Percentiles rank a stretch among this genome's conserved stretches.
Evolutionary conservation across 1,140 invertebrate genomes (phyloP).

Genomic region (Hyposmocoma kahamanoa): DNA sequence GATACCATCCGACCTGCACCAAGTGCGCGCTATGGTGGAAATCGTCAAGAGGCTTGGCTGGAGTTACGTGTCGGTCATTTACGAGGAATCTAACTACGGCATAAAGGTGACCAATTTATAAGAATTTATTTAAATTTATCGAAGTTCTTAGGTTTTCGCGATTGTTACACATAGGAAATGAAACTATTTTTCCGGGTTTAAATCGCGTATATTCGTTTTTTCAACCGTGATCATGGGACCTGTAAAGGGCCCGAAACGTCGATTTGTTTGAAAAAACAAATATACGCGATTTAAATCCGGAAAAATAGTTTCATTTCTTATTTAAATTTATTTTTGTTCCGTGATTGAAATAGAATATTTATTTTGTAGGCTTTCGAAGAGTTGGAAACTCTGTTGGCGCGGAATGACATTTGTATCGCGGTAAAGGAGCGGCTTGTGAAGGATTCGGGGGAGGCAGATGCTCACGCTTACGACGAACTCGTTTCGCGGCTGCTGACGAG

Average conservation of each 20-base stretch:
- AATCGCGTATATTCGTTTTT: no score
- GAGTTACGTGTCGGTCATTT: constrained; percentile 96
- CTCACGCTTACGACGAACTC: constrained; percentile 90
- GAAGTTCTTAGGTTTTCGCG: no score
- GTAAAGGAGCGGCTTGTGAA: constrained; percentile 95
- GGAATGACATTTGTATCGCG: constrained; percentile 93
- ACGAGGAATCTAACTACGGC: constrained; percentile 97
- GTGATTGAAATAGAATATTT: no score
- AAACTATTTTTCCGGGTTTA: no score
- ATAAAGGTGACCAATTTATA: constrained; percentile 86
- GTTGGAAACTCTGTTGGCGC: constrained; percentile 86
- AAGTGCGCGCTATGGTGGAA: constrained; percentile 96
- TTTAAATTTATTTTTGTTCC: no score
- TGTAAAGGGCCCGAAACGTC: no score
- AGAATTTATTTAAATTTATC: no score
- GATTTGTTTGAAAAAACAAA: no score
- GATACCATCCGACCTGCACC: constrained; percentile 95
- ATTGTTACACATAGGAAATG: no score
- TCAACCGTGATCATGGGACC: no score
- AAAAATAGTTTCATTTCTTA: no score
- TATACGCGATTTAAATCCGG: no score
- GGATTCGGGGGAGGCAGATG: constrained; percentile 93
- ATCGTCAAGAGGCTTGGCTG: constrained; percentile 94
- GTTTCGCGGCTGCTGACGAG: constrained; percentile 87
- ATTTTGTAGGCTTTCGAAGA: constrained; percentile 92